phyloP scores from a whole-genome alignment of 2,888 invertebrate genomes.

The Platerodrilus igneus region DNA sequence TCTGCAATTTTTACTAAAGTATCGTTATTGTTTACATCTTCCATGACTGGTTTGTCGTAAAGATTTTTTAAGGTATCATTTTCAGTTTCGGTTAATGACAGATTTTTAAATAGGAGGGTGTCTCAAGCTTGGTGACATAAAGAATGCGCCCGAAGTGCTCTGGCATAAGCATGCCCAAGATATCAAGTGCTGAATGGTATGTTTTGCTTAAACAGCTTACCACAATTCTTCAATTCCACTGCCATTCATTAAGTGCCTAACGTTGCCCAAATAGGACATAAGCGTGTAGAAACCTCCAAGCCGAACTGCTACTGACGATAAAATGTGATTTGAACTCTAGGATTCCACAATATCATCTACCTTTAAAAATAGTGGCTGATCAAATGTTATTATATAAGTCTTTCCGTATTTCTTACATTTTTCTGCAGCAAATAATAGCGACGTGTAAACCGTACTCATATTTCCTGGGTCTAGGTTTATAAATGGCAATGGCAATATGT shows the following conservation, averaged over 20 bases:
- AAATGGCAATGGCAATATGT: slow-evolving; percentile 7
- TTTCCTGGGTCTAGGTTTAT: slow-evolving; percentile 3
- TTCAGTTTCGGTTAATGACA: too few relatives aligned
- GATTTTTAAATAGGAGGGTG: too few relatives aligned
- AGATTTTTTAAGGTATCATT: too few relatives aligned
- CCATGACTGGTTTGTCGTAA: too few relatives aligned
- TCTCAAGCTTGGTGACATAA: slow-evolving; percentile 8
- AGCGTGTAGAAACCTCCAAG: slow-evolving; percentile 7
- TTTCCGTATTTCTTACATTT: slow-evolving; percentile 6
- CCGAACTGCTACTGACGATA: slow-evolving; percentile 1
- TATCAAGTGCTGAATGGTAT: slow-evolving; percentile 2
- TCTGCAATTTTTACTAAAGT: too few relatives aligned
- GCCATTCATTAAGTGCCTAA: slow-evolving; percentile 7
- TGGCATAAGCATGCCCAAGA: background rate
- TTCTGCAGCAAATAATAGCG: slow-evolving; percentile 6
- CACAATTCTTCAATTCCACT: slow-evolving; percentile 7
- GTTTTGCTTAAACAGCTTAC: slow-evolving; percentile 3
- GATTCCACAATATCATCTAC: slow-evolving; percentile 2
- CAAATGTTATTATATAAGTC: too few relatives aligned
- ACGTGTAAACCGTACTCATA: too few relatives aligned
- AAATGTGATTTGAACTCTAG: slow-evolving; percentile 1
- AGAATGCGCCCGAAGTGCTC: too few relatives aligned
- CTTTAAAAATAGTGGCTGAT: too few relatives aligned
- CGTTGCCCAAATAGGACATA: slow-evolving; percentile 7
- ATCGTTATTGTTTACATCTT: too few relatives aligned